Conservation (phyloP, 2,113 vertebrate genomes). For the Ophiodon elongatus region DNA sequence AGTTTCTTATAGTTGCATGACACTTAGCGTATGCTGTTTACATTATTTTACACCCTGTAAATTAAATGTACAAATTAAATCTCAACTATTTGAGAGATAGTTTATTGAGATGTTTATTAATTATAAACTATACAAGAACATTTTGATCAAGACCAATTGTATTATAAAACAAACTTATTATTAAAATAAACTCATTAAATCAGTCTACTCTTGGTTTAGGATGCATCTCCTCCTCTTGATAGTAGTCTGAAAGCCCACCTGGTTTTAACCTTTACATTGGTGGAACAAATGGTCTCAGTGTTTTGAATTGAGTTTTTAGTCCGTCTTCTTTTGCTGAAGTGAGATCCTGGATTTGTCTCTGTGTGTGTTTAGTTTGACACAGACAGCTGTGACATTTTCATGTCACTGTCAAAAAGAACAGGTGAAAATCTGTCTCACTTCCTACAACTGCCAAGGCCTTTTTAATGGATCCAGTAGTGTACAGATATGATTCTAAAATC, state of each 20-base stretch:
- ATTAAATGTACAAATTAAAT: background rate
- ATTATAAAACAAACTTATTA: too few relatives aligned
- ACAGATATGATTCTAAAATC: constrained; percentile 17
- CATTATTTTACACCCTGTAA: background rate
- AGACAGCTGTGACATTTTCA: constrained; percentile 11
- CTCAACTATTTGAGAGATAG: background rate
- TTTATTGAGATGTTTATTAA: background rate
- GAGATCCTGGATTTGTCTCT: background rate
- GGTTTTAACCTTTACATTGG: background rate
- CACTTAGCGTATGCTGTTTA: background rate
- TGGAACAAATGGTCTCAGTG: background rate
- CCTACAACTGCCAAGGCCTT: constrained; percentile 3
- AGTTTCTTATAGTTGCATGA: background rate
- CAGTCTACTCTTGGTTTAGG: background rate
- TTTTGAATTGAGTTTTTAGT: background rate
- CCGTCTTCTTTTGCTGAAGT: constrained; percentile 11
- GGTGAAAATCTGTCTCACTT: background rate
- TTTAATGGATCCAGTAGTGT: constrained; percentile 45
- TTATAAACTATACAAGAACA: too few relatives aligned
- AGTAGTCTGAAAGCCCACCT: background rate
- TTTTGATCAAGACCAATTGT: too few relatives aligned
- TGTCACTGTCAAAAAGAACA: background rate
- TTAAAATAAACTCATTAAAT: background rate
- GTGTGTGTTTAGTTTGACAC: background rate
- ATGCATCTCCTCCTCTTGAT: background rate